Base-by-base conservation (phyloP, 2,797 vertebrate species). In the Eidolon dupreanum region DNA sequence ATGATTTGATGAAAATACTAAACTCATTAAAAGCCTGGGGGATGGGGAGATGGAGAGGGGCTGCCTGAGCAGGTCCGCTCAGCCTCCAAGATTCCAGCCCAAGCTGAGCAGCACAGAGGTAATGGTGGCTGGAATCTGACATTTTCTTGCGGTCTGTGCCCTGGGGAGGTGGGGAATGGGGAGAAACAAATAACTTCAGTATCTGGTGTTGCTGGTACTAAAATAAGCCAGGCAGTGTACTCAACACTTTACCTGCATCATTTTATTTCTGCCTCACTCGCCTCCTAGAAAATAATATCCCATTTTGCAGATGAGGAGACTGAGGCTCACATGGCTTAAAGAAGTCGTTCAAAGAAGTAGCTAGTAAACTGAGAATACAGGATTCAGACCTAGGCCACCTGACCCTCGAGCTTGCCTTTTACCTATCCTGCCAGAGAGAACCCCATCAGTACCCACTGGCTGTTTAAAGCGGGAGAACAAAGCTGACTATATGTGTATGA, bases 1-100 rank as follows among this genome's bases (percentile, higher is more conserved):
- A 96, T 70, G 96, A 97, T 97, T 97, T 95, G 95, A 97, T 97
- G 97, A 97, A 98, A 97, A 97, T 95, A 97, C 95, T 95, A 95
- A 98, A 97, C 95, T 97, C 95, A 97, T 97, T 97, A 96, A 95
- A 96, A 96, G 91, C 93, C 91, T 85, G 94, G 95, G 91, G 96
- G 96, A 53, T 88, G 93, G 96, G 95, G 59, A 92, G 10, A 22
- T 59, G 24, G 61, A 55, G 77, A 66, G 61, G 68, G 73, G n/a
- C 17, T 38, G 70, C 61, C 1, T 0, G 90, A 89, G 84, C 51
- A 8, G 51, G 36, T 31, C 49, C 26, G 8, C 71, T 92, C 73
- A 28, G 33, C 66, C 77, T 93, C 49, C 20, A 3, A 51, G 70
- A 65, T 88, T 66, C 66, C 38, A 26, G 68, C 88, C 53, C 36